Percentiles rank a stretch among this genome's conserved stretches.
Conservation (phyloP, 2,888 invertebrate genomes). For the Metacarcinus magister region DNA sequence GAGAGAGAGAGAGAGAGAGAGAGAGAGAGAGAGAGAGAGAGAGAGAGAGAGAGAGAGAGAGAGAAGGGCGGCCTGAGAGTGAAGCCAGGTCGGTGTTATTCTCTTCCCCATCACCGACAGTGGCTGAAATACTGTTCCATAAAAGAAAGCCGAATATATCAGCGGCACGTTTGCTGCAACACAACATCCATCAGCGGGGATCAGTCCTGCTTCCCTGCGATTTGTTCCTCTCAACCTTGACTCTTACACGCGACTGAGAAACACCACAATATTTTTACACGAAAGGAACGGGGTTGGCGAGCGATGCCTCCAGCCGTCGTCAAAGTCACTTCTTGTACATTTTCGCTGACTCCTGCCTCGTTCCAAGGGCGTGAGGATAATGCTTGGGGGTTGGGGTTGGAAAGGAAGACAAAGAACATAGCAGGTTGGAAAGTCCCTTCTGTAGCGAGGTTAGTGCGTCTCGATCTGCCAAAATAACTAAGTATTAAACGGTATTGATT, state of each 20-base stretch:
- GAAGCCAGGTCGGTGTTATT: constrained; percentile 57
- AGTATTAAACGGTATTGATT: constrained; percentile 47
- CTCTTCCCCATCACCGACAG: constrained; percentile 61
- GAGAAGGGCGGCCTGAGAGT: constrained; percentile 29
- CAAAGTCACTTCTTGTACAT: constrained; percentile 21
- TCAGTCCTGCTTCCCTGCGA: constrained; percentile 29
- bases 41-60: constrained; percentile 63
- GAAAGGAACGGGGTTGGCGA: background rate
- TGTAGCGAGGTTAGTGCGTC: background rate
- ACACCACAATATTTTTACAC: constrained; percentile 44
- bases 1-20: constrained; percentile 68
- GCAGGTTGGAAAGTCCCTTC: background rate
- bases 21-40: constrained; percentile 67
- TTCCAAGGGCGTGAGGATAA: background rate
- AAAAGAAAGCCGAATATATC: constrained; percentile 70
- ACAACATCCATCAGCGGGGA: constrained; percentile 64
- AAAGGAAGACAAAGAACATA: background rate
- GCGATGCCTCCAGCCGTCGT: background rate
- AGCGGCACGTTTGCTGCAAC: constrained; percentile 64
- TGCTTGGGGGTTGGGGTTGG: background rate
- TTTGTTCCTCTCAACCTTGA: constrained; percentile 61
- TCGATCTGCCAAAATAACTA: constrained; percentile 21
- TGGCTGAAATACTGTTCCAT: constrained; percentile 65
- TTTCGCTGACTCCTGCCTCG: background rate
- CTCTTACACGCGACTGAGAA: constrained; percentile 39